These are phyloP conservation scores for Aselliscus stoliczkanus DNA, from an alignment of 2,797 vertebrate species.

Conservation along the genomic window DNA sequence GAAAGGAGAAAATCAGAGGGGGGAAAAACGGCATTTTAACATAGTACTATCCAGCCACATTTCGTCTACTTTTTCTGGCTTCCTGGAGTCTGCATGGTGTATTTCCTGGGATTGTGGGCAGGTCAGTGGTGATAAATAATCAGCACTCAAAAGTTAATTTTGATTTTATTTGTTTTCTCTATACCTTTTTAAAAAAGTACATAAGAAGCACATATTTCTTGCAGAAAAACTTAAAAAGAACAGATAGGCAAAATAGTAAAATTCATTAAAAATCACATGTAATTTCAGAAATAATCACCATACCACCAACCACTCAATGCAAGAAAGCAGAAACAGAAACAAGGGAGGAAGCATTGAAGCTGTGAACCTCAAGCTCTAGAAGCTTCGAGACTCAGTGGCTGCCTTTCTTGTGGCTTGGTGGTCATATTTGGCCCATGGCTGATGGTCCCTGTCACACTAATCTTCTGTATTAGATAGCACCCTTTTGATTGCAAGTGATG, in stretches of 20 bases:
- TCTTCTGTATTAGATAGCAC: background rate
- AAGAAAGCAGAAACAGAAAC: background rate
- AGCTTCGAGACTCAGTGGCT: background rate
- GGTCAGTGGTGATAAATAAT: background rate
- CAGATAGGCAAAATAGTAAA: background rate
- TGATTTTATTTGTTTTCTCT: constrained; percentile 31
- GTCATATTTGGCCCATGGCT: background rate
- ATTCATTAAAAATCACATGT: background rate
- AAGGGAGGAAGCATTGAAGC: background rate
- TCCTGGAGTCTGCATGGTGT: background rate
- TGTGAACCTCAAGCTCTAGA: background rate
- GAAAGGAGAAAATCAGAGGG: background rate
- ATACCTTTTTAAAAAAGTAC: background rate
- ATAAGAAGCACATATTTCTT: background rate
- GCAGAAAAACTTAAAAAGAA: background rate
- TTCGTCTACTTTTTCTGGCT: background rate
- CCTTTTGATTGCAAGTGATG: background rate
- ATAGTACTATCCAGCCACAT: background rate
- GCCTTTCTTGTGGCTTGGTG: background rate
- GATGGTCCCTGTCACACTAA: background rate
- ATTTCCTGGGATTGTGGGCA: background rate
- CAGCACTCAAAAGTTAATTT: background rate
- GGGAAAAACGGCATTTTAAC: background rate
- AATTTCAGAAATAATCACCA: background rate
- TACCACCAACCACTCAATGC: background rate